phyloP scores from a whole-genome alignment of 2,113 vertebrate genomes.

The Neolamprologus ventralis region DNA sequence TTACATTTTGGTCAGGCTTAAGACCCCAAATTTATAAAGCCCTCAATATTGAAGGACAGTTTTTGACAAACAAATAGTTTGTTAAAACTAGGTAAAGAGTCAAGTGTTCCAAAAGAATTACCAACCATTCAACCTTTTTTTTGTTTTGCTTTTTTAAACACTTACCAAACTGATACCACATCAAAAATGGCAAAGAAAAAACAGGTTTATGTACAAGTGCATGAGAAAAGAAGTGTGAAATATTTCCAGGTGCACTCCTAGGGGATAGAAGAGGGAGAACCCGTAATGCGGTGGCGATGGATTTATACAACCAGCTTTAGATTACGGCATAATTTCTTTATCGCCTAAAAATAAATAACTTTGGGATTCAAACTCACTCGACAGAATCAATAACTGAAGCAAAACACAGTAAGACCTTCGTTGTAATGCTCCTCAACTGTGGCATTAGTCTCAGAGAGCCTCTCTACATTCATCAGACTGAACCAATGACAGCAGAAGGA shows the following conservation, averaged over 20 bases:
- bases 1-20: background rate
- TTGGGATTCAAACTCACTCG: constrained; percentile 8
- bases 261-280: background rate
- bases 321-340: background rate
- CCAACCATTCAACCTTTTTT: background rate
- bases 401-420: constrained; percentile 2
- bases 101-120: background rate
- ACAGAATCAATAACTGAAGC: constrained; percentile 19
- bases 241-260: constrained; percentile 25
- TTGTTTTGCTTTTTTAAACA: background rate
- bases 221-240: background rate
- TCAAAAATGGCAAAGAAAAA: background rate
- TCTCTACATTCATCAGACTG: constrained; percentile 52
- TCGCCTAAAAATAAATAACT: constrained; percentile 32
- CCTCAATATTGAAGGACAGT: background rate
- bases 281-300: background rate
- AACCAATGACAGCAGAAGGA: constrained; percentile 23
- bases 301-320: constrained; percentile 17
- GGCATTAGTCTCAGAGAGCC: constrained; percentile 1
- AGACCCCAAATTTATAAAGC: background rate
- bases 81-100: background rate
- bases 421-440: background rate
- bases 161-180: background rate
- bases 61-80: constrained; percentile 4
- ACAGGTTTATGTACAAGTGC: constrained; percentile 43